A percentile compares a stretch with the other conserved stretches of the same genome.
phyloP scores from a whole-genome alignment of 2,888 invertebrate species.

The Lasius fuliginosus region DNA sequence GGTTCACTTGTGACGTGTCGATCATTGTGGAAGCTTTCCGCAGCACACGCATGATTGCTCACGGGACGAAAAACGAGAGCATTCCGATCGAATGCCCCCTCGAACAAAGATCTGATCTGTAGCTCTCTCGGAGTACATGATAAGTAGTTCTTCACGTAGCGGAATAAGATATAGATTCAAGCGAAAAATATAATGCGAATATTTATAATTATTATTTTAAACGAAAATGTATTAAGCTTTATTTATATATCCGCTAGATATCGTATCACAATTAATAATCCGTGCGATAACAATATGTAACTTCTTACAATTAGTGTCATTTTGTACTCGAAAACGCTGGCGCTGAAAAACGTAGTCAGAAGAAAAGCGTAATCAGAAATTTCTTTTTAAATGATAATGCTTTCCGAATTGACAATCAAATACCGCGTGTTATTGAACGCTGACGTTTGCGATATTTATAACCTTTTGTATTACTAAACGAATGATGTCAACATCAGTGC shows the following conservation, averaged over 20 bases:
- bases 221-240: neutral
- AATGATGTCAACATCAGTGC: neutral
- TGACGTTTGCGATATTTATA: neutral
- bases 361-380: neutral
- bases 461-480: neutral
- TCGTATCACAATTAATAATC: too few species aligned
- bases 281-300: too few species aligned
- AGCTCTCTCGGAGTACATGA: neutral
- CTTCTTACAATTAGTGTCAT: too few species aligned
- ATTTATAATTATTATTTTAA: neutral
- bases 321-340: too few species aligned
- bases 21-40: neutral
- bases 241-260: neutral
- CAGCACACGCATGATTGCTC: neutral
- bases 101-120: constrained; percentile 4
- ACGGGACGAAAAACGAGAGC: constrained; percentile 3
- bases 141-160: neutral
- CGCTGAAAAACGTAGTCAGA: too few species aligned
- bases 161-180: constrained; percentile 9
- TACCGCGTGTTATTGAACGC: neutral
- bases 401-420: neutral
- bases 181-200: neutral
- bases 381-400: constrained; percentile 23
- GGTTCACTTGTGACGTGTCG: neutral
- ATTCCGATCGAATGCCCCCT: neutral